A percentile compares a stretch with the other conserved stretches of the same genome.
phyloP scores from a whole-genome alignment of 2,797 vertebrate genomes.

The Staurois parvus region DNA sequence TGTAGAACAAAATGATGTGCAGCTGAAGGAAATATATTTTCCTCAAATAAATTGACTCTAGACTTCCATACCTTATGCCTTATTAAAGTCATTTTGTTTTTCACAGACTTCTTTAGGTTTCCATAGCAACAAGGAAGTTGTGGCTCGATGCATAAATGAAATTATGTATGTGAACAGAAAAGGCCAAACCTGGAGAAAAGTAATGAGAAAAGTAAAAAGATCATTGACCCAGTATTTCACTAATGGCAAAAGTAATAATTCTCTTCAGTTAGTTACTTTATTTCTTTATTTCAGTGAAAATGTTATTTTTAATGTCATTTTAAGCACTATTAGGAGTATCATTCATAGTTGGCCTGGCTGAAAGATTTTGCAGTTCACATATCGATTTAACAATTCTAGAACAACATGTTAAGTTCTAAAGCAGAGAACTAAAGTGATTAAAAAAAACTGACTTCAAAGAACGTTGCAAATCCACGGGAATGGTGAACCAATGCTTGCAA shows the following conservation, averaged over 20 bases:
- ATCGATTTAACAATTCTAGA: not conserved
- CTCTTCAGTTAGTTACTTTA: conserved; percentile 23
- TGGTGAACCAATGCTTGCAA: no score
- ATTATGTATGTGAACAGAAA: conserved; percentile 58
- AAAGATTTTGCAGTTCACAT: not conserved
- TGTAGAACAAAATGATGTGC: conserved; percentile 57
- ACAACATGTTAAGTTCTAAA: not conserved
- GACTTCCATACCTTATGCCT: conserved; percentile 60
- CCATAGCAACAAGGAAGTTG: conserved; percentile 57
- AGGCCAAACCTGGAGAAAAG: conserved; percentile 58
- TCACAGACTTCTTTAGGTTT: conserved; percentile 56
- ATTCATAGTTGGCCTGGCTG: not conserved
- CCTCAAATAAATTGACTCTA: conserved; percentile 59
- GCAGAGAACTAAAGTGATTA: not conserved
- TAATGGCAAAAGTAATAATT: conserved; percentile 58
- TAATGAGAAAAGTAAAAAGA: conserved; percentile 57
- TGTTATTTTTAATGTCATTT: conserved; percentile 49
- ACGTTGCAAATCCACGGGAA: no score
- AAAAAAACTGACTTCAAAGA: not conserved
- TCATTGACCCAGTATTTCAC: conserved; percentile 60
- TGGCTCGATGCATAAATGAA: conserved; percentile 59
- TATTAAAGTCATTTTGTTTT: conserved; percentile 63
- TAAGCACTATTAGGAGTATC: not conserved
- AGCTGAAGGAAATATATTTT: conserved; percentile 59
- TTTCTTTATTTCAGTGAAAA: conserved; percentile 42